These are phyloP conservation scores for Asarcornis scutulata DNA, from an alignment of 2,113 vertebrate genomes.

Conservation along the genomic window DNA sequence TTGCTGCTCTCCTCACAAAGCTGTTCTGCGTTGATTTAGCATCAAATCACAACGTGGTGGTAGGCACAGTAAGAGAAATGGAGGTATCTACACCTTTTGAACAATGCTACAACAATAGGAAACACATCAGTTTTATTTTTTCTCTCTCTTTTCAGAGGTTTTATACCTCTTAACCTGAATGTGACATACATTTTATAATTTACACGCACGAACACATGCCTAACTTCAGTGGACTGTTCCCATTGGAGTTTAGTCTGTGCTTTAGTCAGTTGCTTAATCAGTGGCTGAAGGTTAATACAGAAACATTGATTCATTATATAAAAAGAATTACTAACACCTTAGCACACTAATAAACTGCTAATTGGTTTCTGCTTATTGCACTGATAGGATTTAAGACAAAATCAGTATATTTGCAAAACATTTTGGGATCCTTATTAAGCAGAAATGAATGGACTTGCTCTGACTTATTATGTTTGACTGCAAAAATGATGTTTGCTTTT, in stretches of 20 bases:
- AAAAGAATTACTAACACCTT: slow-evolving; percentile 23
- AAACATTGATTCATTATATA: slow-evolving; percentile 47
- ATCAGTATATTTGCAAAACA: background rate
- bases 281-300: background rate
- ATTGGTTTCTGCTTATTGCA: slow-evolving; percentile 56
- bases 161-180: background rate
- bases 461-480: slow-evolving; percentile 5
- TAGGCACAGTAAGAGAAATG: background rate
- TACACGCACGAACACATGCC: background rate
- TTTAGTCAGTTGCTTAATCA: background rate
- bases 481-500: slow-evolving; percentile 3
- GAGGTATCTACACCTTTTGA: background rate
- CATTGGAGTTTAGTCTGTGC: slow-evolving; percentile 1
- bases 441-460: background rate
- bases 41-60: background rate
- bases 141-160: background rate
- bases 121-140: background rate
- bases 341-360: slow-evolving; percentile 29
- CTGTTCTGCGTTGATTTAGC: background rate
- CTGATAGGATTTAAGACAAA: slow-evolving; percentile 51
- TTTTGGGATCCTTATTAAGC: background rate
- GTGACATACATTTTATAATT: slow-evolving; percentile 8
- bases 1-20: background rate
- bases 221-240: slow-evolving; percentile 10
- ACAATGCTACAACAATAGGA: background rate